phyloP scores from a whole-genome alignment of 2,888 invertebrate genomes.

The Nineta flava region DNA sequence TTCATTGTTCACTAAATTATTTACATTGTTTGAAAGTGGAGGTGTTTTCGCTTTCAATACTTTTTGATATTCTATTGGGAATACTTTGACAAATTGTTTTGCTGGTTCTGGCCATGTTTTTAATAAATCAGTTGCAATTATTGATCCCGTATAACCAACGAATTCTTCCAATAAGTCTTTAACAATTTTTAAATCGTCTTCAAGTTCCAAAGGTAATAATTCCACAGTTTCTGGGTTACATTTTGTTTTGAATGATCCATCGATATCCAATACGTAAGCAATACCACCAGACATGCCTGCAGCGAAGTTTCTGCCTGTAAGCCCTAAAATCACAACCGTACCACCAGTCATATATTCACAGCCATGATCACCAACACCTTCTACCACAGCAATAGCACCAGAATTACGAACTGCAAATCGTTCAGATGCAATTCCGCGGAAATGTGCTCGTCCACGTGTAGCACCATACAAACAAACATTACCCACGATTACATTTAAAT shows the following conservation, averaged over 20 bases:
- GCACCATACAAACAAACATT: constrained; percentile 98
- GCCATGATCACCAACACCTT: constrained; percentile 98
- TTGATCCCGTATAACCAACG: constrained; percentile 61
- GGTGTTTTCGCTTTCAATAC: constrained; percentile 55
- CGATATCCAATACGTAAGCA: constrained; percentile 86
- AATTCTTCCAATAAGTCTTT: constrained; percentile 70
- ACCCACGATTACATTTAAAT: constrained; percentile 91
- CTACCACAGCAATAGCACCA: constrained; percentile 87
- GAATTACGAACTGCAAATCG: constrained; percentile 97
- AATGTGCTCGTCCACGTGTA: constrained; percentile 83
- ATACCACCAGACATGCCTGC: constrained; percentile 96
- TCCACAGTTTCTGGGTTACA: constrained; percentile 97
- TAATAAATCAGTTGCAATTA: constrained; percentile 42
- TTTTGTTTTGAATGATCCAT: constrained; percentile 67
- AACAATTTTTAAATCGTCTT: constrained; percentile 64
- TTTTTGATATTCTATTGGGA: constrained; percentile 92
- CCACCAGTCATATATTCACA: constrained; percentile 99
- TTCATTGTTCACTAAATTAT: constrained; percentile 19
- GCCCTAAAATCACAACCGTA: constrained; percentile 73
- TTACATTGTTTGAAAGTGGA: constrained; percentile 12
- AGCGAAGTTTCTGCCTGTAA: constrained; percentile 95
- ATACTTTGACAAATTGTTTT: constrained; percentile 67
- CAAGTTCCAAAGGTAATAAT: constrained; percentile 59
- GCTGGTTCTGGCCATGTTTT: constrained; percentile 58
- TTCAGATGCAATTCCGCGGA: constrained; percentile 85